These are phyloP conservation scores for Deroplatys truncata DNA, from an alignment of 2,888 invertebrate species.

Conservation along the genomic window DNA sequence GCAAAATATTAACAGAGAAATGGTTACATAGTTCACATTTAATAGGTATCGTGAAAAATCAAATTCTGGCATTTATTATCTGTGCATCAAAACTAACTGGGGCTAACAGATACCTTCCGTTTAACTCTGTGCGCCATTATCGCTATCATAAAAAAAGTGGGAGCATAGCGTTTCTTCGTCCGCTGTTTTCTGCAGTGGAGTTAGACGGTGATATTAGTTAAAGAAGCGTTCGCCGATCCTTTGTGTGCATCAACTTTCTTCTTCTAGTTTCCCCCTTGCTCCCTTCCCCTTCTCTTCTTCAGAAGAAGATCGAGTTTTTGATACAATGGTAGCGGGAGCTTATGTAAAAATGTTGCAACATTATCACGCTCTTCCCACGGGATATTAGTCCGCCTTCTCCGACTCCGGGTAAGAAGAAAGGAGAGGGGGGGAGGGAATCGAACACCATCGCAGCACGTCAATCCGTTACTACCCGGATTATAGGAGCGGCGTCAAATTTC, in stretches of 20 bases:
- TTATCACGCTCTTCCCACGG: slow-evolving; percentile 19
- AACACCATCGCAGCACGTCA: not conserved
- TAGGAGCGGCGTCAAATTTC: not conserved
- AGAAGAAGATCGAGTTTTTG: slow-evolving; percentile 16
- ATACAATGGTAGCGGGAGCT: slow-evolving; percentile 20
- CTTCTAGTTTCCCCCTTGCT: not conserved
- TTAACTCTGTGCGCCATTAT: too few species aligned
- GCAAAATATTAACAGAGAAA: too few species aligned
- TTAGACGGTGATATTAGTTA: slow-evolving; percentile 7
- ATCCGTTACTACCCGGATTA: not conserved
- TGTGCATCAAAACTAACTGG: too few species aligned
- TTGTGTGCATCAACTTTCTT: slow-evolving; percentile 13
- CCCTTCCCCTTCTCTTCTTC: not conserved
- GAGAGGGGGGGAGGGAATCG: not conserved
- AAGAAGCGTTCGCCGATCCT: not conserved
- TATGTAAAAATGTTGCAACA: slow-evolving; percentile 23
- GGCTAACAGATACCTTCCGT: too few species aligned
- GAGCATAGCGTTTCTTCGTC: not conserved
- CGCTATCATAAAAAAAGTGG: too few species aligned
- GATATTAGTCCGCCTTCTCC: slow-evolving; percentile 6
- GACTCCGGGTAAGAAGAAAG: not conserved
- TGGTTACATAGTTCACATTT: too few species aligned
- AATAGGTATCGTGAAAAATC: too few species aligned
- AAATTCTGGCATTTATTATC: too few species aligned
- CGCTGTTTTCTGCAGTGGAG: not conserved